Evolutionary conservation across 2,113 vertebrate species (phyloP).

Genomic region (Lethenteron reissneri): DNA sequence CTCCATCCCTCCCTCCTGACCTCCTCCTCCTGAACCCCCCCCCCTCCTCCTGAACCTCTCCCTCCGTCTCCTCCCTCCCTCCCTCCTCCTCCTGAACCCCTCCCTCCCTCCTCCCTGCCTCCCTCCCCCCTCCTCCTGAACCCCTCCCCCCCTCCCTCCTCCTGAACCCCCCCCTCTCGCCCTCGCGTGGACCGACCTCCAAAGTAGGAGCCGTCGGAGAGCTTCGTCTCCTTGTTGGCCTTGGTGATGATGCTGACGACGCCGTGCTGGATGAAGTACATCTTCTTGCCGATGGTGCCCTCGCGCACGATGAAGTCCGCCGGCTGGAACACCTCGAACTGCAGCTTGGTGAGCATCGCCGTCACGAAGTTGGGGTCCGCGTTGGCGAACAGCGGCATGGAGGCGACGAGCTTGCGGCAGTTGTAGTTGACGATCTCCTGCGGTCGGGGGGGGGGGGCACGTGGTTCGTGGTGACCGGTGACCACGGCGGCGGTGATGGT

Average conservation of each 20-base stretch:
- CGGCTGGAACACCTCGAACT: conserved; percentile 91
- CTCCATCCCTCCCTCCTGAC: too few species aligned
- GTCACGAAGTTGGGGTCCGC: conserved; percentile 97
- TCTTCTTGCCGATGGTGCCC: conserved; percentile 91
- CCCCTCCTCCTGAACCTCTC: too few species aligned
- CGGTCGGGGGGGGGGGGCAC: not conserved
- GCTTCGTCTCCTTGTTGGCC: conserved; percentile 83
- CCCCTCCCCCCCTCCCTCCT: too few species aligned
- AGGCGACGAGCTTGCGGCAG: conserved; percentile 82
- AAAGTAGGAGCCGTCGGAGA: conserved; percentile 91
- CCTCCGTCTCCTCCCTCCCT: too few species aligned
- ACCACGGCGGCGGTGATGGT: too few species aligned
- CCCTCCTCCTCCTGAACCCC: too few species aligned
- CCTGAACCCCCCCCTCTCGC: too few species aligned
- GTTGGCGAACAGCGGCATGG: conserved; percentile 92
- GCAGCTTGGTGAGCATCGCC: conserved; percentile 83
- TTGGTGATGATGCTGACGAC: conserved; percentile 94
- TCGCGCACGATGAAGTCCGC: conserved; percentile 93
- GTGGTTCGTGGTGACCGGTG: too few species aligned
- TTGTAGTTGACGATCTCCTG: conserved; percentile 98
- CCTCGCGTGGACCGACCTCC: conserved; percentile 34
- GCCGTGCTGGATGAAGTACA: conserved; percentile 97
- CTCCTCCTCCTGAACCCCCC: too few species aligned
- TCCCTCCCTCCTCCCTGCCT: too few species aligned
- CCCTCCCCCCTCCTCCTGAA: too few species aligned